phyloP scores from a whole-genome alignment of 2,888 invertebrate species.

The Ferdinandea cuprea region DNA sequence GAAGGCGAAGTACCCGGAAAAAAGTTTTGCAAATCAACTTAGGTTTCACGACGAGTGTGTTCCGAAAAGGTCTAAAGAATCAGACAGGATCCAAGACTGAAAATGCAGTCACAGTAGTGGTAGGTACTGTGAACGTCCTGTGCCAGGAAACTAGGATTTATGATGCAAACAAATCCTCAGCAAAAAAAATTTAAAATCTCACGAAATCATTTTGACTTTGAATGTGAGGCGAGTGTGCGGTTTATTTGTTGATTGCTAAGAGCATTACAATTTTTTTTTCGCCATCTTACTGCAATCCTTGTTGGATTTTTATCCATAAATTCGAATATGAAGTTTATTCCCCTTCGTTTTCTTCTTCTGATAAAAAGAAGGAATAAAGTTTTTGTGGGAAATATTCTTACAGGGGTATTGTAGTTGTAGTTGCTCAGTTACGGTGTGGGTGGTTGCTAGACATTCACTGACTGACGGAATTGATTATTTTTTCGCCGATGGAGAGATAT shows the following conservation, averaged over 20 bases:
- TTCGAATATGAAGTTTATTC: slow-evolving; percentile 71
- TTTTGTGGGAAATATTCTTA: slow-evolving; percentile 24
- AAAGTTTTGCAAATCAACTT: slow-evolving; percentile 70
- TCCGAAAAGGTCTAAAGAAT: slow-evolving; percentile 40
- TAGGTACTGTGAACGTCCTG: slow-evolving; percentile 62
- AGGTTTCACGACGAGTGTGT: slow-evolving; percentile 45
- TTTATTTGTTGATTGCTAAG: slow-evolving; percentile 74
- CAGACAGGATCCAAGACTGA: neutral
- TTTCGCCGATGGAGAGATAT: slow-evolving; percentile 23
- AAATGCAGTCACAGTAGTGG: slow-evolving; percentile 42
- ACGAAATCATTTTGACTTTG: slow-evolving; percentile 51
- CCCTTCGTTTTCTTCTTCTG: slow-evolving; percentile 1
- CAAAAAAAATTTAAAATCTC: slow-evolving; percentile 30
- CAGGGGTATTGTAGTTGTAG: neutral
- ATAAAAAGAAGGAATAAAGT: slow-evolving; percentile 31
- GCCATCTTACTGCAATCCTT: slow-evolving; percentile 36
- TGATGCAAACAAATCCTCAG: slow-evolving; percentile 68
- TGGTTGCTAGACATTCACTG: slow-evolving; percentile 35
- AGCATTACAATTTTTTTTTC: slow-evolving; percentile 62
- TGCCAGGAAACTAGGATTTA: slow-evolving; percentile 68
- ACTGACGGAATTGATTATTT: slow-evolving; percentile 71
- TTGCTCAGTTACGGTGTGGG: slow-evolving; percentile 6
- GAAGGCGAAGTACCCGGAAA: slow-evolving; percentile 69
- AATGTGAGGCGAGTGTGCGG: slow-evolving; percentile 52
- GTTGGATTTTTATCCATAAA: slow-evolving; percentile 71